Evolutionary conservation across 2,797 vertebrate species (phyloP), one percentile per base, ranked within the genome.

Genomic region (Syngnathus rostellatus): DNA sequence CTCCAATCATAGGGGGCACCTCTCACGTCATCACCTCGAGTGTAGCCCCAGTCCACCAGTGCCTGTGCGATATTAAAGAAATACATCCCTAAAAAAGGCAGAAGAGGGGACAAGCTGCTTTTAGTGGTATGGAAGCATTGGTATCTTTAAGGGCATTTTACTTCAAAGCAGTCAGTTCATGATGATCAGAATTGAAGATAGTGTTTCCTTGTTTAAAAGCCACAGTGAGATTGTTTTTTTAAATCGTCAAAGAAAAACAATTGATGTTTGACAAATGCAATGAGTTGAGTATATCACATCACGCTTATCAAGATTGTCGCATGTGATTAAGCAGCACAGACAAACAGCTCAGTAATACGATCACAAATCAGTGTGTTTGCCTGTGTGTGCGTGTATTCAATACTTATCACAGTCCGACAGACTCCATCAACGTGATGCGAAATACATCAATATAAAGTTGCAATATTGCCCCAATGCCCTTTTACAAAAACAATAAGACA

Each of bases 1-100:
- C 97, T 92, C 97, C 97, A 99, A 77, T 99, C 97, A 14, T 99
- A 99, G 3, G 97, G 97, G 1, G 97, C 97, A 48, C 95, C 97
- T 86, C 91, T 92, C 57, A 99, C 81, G 40, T 98, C 93, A 66
- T 90, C 88, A 14, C 93, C 94, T 73, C 94, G 91, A 58, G 85
- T 92, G 81, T 99, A 99, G 69, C 97, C 97, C 93, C 92, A 94
- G 0, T 92, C 88, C 62, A 93, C 93, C 72, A 99, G 82, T 11
- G 88, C 88, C 74, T 99, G 93, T 64, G 97, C 97, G 77, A 99
- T 88, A 48, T 89, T 92, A 60, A 96, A 94, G 77, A 98, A 99
- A 87, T 99, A 99, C 77, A 93, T 94, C 69, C 97, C 97, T 99
- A 78, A 74, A 23, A 23, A 74, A 83, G 0, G 86, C 53, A 82